phyloP scores from a whole-genome alignment of 1,140 invertebrate genomes.

The Macrocentrus cingulum region DNA sequence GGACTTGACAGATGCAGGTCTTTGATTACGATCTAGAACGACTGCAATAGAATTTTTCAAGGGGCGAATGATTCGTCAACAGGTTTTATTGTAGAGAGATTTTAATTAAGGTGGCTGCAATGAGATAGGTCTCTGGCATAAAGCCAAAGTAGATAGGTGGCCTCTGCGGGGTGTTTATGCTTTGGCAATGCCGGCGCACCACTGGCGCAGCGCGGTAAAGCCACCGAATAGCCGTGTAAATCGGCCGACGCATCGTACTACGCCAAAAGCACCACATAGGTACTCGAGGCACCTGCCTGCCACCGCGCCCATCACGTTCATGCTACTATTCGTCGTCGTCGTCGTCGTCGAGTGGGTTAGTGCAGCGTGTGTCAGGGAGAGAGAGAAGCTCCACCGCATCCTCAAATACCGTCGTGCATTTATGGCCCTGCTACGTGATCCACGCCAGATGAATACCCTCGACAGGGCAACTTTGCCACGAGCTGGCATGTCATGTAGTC shows the following conservation, averaged over 20 bases:
- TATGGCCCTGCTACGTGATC: conserved; percentile 7
- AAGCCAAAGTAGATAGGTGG: no score
- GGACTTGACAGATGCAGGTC: no score
- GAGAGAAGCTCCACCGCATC: background rate
- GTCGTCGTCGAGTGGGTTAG: background rate
- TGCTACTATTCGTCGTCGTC: conserved; percentile 3
- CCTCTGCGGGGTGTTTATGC: background rate
- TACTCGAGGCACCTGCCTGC: background rate
- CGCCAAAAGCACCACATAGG: no score
- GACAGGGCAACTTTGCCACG: conserved; percentile 15
- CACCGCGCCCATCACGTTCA: conserved; percentile 6
- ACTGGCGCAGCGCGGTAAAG: conserved; percentile 25
- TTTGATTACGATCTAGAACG: no score
- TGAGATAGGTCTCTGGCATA: no score
- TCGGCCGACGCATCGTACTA: conserved; percentile 12
- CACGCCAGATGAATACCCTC: conserved; percentile 13
- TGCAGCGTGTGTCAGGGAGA: no score
- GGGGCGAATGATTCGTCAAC: background rate
- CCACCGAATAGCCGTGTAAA: conserved; percentile 27
- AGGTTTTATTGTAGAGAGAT: background rate
- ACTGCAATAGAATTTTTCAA: no score
- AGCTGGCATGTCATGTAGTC: conserved; percentile 11
- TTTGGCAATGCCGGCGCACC: conserved; percentile 7
- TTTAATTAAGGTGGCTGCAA: no score
- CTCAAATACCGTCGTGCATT: conserved; percentile 12